phyloP scores from a whole-genome alignment of 2,113 vertebrate species.

The Falcunculus frontatus region DNA sequence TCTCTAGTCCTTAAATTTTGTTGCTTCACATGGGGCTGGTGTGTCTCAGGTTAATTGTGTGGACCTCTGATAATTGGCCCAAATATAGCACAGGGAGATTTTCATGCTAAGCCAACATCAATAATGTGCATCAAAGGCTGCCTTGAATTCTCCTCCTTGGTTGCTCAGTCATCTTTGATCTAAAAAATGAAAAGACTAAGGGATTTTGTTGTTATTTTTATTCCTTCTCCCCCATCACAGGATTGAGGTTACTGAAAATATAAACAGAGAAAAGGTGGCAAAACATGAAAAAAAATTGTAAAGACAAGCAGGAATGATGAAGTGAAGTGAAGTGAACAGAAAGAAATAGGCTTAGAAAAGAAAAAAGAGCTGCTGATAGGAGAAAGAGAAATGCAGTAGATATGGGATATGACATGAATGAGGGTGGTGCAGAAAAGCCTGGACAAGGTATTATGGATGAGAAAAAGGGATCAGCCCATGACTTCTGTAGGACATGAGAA shows the following conservation, averaged over 20 bases:
- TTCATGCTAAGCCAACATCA: conserved; percentile 60
- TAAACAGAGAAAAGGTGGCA: conserved; percentile 17
- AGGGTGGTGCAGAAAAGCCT: background rate
- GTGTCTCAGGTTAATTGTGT: conserved; percentile 46
- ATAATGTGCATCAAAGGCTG: conserved; percentile 58
- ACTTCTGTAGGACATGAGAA: background rate
- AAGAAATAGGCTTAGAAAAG: background rate
- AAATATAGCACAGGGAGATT: conserved; percentile 50
- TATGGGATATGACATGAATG: background rate
- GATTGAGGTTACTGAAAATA: conserved; percentile 24
- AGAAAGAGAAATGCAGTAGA: background rate
- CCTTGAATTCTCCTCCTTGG: conserved; percentile 18
- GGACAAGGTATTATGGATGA: background rate
- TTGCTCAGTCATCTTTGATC: conserved; percentile 60
- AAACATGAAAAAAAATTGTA: background rate
- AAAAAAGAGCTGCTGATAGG: background rate
- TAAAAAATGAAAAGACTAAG: conserved; percentile 48
- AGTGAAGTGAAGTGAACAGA: background rate
- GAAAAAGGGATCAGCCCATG: background rate
- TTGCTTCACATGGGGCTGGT: background rate
- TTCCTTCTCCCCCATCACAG: background rate
- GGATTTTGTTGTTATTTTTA: conserved; percentile 55
- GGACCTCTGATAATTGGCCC: conserved; percentile 44
- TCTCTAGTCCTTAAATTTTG: background rate
- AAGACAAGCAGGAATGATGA: background rate